Evolutionary conservation across 2,797 vertebrate genomes (phyloP), one percentile per base, ranked within the genome.

Genomic region (Allobates femoralis): DNA sequence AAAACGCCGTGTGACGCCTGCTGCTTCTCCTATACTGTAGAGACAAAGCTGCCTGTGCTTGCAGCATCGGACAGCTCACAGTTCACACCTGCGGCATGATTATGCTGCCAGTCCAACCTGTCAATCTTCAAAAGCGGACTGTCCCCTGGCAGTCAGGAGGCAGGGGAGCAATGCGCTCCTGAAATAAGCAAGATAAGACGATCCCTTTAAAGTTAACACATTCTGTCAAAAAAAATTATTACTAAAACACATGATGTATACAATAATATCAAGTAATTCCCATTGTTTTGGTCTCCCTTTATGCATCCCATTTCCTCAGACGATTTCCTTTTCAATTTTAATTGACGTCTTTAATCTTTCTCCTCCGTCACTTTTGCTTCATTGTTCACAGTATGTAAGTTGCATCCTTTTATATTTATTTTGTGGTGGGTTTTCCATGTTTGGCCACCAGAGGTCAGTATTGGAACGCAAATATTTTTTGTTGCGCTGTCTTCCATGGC

Each of bases 371-470:
- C 28, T 30, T 66, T 14, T 18, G 62, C 12, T 66, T 30, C 16
- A 15, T 26, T 1, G 30, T 30, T 28, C 30, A 28, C 28, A 30
- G 26, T 15, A 23, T 46, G 21, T 19, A 73, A 46, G 37, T n/a
- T 46, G 4, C 2, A 50, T 30, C 50, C 34, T 11, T 81, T 53
- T 80, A 5, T 50, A n/a, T 46, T 15, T 53, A 16, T 2, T 41
- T 14, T 58, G 12, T 32, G 12, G 16, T 21, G 79, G 53, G 53
- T 18, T 62, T 80, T 53, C 55, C 32, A 2, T 56, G 21, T 18
- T 80, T 62, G 30, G 10, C 86, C 86, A 87, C 86, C 74, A 16
- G 86, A 64, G 66, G 67, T 82, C 86, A 87, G 56, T 66, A 74
- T 66, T 84, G 66, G 10, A 37, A 34, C 55, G 8, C 21, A 3